Evolutionary conservation across 2,113 vertebrate species (phyloP), one percentile per base, ranked within the genome.

Genomic region (Nothoprocta pentlandii): DNA sequence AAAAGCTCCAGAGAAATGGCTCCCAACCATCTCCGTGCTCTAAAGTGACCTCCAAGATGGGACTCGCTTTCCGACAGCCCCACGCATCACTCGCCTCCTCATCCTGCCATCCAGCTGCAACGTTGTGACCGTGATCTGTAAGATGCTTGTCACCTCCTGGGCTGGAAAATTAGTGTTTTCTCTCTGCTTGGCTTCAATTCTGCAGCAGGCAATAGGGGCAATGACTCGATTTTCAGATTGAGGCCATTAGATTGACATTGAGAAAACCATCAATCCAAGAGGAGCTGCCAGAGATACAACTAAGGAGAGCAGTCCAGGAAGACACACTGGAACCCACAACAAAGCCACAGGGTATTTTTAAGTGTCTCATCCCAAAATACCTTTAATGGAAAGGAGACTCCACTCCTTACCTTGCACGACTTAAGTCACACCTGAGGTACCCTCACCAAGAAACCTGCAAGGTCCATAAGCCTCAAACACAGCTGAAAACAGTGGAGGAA

Each of bases 81-180:
- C 2, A 0, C 2, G 13, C 70, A 76, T 12, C 8, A 5, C 47
- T 41, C 2, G 0, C 23, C 41, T 34, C 76, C 36, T 26, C 71
- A 61, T 6, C 62, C 8, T 2, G 1, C 13, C 30, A 9, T 32
- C 32, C 80, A 20, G 13, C 0, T 5, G 59, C 73, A 51, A 15
- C 10, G 1, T 39, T 44, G 39, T 12, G 76, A 1, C 16, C 0
- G 0, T n/a, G 12, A 8, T 0, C 49, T 49, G 4, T 0, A 0
- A 30, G 11, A 16, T 51, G 25, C 46, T 8, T 8, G 6, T 25
- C 54, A 22, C 13, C 63, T 42, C 74, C 66, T 23, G 4, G 44
- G 0, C 6, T 0, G 19, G 47, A 34, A 53, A 39, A 7, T 2
- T 1, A 53, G 71, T 23, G 6, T 0, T 1, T 68, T 75, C 59